These are phyloP conservation scores for Tridacna gigas DNA, from an alignment of 2,888 invertebrate genomes.

Conservation along the genomic window DNA sequence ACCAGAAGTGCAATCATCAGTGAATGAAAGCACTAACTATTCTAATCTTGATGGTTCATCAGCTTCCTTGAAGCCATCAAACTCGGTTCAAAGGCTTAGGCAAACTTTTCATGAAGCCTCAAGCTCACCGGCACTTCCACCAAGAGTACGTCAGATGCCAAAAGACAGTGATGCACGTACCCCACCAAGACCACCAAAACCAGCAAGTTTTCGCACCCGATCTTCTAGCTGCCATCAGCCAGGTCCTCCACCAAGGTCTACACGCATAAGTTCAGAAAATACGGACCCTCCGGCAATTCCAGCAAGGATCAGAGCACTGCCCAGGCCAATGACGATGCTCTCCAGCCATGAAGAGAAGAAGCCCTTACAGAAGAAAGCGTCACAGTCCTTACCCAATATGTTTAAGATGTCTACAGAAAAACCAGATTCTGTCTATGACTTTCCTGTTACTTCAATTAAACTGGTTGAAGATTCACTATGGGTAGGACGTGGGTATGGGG, in stretches of 20 bases:
- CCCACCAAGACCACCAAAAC: background rate
- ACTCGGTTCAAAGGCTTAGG: background rate
- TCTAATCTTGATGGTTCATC: too few relatives aligned
- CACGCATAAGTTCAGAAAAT: background rate
- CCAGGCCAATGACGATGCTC: conserved; percentile 2
- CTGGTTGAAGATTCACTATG: conserved; percentile 72
- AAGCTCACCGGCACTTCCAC: conserved; percentile 2
- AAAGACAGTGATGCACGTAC: background rate
- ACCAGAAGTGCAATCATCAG: background rate
- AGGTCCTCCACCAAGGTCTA: background rate
- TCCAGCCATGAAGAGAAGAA: background rate
- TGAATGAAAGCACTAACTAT: background rate
- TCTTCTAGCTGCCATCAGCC: background rate
- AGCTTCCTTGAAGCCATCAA: background rate
- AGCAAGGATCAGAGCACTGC: background rate
- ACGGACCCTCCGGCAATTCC: background rate
- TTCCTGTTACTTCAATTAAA: conserved; percentile 59
- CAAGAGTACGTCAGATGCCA: background rate
- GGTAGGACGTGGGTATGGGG: conserved; percentile 74
- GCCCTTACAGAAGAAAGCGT: background rate
- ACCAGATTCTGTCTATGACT: background rate
- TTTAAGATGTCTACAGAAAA: background rate
- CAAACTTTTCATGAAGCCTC: too few relatives aligned
- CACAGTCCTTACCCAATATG: conserved; percentile 39
- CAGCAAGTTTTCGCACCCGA: background rate